Evolutionary conservation across 2,113 vertebrate genomes (phyloP).

Genomic region (Crotophaga sulcirostris): DNA sequence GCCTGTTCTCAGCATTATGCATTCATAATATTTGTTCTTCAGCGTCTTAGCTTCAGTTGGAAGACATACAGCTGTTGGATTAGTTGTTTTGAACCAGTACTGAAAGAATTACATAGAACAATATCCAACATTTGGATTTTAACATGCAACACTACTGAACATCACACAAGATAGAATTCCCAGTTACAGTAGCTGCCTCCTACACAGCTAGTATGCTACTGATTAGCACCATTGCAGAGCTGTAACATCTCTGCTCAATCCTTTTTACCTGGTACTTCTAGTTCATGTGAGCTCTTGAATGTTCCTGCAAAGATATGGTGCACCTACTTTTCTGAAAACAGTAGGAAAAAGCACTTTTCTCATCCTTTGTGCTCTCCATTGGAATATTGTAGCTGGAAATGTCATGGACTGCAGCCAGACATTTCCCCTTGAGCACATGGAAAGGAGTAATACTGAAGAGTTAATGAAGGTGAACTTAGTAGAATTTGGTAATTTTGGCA

Average conservation of each 20-base stretch:
- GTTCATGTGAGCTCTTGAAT: accelerated
- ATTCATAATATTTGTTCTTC: neutral
- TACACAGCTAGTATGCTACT: neutral
- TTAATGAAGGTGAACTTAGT: neutral
- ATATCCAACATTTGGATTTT: neutral
- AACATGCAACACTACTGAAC: neutral
- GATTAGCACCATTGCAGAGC: neutral
- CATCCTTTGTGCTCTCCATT: neutral
- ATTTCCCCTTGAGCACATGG: neutral
- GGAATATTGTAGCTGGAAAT: neutral
- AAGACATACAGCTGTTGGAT: neutral
- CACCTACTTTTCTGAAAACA: neutral
- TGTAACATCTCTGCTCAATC: neutral
- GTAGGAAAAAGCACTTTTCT: neutral
- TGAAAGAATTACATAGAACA: neutral
- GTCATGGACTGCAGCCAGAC: neutral
- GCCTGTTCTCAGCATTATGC: neutral
- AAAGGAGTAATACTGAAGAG: neutral
- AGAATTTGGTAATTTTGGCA: neutral
- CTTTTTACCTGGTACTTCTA: neutral
- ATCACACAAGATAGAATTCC: neutral
- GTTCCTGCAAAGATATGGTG: neutral
- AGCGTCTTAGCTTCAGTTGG: neutral
- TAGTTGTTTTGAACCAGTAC: neutral
- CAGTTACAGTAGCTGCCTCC: neutral